Evolutionary conservation across 2,888 invertebrate genomes (phyloP).

Genomic region (Abrostola tripartita): DNA sequence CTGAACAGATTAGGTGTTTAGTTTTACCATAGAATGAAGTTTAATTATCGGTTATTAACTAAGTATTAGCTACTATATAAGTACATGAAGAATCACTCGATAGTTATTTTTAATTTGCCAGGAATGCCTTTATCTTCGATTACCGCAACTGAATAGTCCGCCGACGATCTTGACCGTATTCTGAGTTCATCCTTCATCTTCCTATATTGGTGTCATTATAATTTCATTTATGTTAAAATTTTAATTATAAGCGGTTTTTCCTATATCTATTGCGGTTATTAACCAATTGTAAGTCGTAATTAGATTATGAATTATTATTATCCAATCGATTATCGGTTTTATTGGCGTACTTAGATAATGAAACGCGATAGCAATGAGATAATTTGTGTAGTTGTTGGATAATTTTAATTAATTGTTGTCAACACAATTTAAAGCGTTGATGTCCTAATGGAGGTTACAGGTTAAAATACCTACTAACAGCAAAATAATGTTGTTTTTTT

Average conservation of each 20-base stretch:
- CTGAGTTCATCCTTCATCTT: slow-evolving; percentile 14
- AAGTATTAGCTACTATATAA: not conserved
- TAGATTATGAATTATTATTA: not conserved
- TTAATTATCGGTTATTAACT: not conserved
- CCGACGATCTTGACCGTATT: slow-evolving; percentile 28
- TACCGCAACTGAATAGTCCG: slow-evolving; percentile 9
- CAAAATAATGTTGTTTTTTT: too few species aligned
- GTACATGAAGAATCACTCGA: slow-evolving; percentile 2
- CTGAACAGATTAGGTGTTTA: not conserved
- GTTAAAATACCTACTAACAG: too few species aligned
- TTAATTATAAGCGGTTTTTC: not conserved
- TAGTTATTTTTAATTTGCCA: not conserved
- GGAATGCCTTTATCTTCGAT: slow-evolving; percentile 10
- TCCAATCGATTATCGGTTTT: not conserved
- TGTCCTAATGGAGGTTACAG: too few species aligned
- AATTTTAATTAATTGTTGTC: too few species aligned
- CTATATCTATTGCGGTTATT: not conserved
- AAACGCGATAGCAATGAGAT: not conserved
- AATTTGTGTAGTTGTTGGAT: not conserved
- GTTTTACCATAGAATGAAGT: slow-evolving; percentile 1
- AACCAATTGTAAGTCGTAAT: not conserved
- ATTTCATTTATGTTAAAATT: not conserved
- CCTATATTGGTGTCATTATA: slow-evolving; percentile 15
- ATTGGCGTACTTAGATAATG: not conserved
- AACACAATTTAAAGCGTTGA: too few species aligned